phyloP scores from a whole-genome alignment of 1,140 invertebrate species.

The Megalonaias nervosa region DNA sequence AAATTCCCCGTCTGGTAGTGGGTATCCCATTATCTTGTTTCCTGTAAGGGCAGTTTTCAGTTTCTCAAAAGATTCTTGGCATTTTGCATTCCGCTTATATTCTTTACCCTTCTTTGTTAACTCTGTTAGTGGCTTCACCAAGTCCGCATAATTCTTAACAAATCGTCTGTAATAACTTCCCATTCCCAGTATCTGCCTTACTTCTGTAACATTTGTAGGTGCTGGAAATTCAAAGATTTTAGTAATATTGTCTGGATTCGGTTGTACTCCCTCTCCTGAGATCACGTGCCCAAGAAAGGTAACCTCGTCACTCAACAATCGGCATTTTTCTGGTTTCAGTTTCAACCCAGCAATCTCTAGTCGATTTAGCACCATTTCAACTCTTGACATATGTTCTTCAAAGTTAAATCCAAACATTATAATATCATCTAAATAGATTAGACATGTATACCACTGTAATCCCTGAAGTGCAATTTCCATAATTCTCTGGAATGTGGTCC shows the following conservation, averaged over 20 bases:
- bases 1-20: too few species aligned
- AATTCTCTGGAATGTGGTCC: too few species aligned
- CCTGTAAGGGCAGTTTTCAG: neutral
- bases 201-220: constrained; percentile 5
- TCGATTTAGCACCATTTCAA: neutral
- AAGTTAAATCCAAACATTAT: neutral
- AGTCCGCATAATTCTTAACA: constrained; percentile 17
- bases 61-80: constrained; percentile 2
- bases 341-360: neutral
- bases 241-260: constrained; percentile 1
- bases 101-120: constrained; percentile 63
- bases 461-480: too few species aligned
- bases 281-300: constrained; percentile 12
- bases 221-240: neutral
- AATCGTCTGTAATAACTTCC: constrained; percentile 7
- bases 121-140: constrained; percentile 61
- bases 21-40: too few species aligned
- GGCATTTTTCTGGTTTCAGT: constrained; percentile 5
- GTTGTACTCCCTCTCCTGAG: neutral
- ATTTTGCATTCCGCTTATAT: constrained; percentile 59
- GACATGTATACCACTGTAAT: too few species aligned
- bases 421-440: neutral
- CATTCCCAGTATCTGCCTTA: constrained; percentile 4
- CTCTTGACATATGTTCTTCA: neutral
- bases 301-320: constrained; percentile 1